Evolutionary conservation across 2,888 invertebrate species (phyloP).

Genomic region (Minunthozetes semirufus): DNA sequence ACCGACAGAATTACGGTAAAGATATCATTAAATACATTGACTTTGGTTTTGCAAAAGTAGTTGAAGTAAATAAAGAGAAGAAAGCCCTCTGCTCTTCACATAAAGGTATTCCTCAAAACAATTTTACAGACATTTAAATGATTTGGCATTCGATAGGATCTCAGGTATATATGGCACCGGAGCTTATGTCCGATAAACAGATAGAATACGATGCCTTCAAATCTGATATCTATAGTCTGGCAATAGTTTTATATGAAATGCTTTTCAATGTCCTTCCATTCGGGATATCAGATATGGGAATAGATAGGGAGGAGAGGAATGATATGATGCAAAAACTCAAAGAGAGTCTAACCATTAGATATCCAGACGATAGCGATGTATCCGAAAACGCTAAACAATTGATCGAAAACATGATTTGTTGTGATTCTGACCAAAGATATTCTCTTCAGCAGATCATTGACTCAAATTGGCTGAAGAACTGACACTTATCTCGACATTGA

Average conservation of each 20-base stretch:
- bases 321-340: not conserved
- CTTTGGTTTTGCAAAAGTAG: slow-evolving; percentile 21
- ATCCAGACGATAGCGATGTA: not conserved
- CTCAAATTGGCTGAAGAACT: not conserved
- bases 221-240: slow-evolving; percentile 26
- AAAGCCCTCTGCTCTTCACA: not conserved
- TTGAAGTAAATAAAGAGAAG: not conserved
- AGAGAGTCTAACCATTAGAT: not conserved
- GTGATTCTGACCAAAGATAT: not conserved
- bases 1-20: slow-evolving; percentile 40
- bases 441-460: not conserved
- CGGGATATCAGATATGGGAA: not conserved
- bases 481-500: no score
- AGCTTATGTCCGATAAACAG: not conserved
- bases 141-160: not conserved
- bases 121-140: not conserved
- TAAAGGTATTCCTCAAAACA: not conserved
- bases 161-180: slow-evolving; percentile 22
- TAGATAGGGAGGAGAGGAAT: not conserved
- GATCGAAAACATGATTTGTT: slow-evolving; percentile 2
- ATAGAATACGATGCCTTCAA: slow-evolving; percentile 6
- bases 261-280: not conserved
- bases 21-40: slow-evolving; percentile 7
- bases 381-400: not conserved
- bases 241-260: slow-evolving; percentile 16